These are phyloP conservation scores for Steinernema carpocapsae DNA, from an alignment of 2,888 invertebrate genomes.

Conservation along the genomic window DNA sequence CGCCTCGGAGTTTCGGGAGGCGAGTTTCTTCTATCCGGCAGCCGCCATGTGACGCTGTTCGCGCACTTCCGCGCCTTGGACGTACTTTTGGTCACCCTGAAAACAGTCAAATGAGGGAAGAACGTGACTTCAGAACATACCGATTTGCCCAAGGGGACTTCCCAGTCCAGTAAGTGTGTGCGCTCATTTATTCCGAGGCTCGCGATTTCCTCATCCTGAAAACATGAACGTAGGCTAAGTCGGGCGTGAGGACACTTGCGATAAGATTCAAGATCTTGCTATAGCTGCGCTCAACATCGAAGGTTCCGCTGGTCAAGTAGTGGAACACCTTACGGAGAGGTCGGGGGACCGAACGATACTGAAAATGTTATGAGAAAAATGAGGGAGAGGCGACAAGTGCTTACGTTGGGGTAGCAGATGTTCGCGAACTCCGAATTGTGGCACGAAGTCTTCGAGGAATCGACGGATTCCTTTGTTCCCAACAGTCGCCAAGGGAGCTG, in stretches of 20 bases:
- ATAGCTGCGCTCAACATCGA: background rate
- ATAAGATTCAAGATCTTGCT: background rate
- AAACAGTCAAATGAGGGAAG: too few species aligned
- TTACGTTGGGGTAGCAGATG: constrained; percentile 4
- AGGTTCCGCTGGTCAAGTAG: background rate
- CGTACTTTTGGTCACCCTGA: too few species aligned
- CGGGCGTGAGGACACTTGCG: background rate
- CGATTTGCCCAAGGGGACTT: background rate
- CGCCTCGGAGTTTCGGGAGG: too few species aligned
- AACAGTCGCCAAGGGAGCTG: background rate
- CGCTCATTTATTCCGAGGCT: background rate
- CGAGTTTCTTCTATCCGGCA: too few species aligned
- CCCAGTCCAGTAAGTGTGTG: background rate
- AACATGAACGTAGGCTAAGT: background rate
- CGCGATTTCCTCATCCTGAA: constrained; percentile 2
- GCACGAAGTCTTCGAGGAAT: constrained; percentile 18
- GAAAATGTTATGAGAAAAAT: background rate
- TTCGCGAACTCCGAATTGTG: constrained; percentile 12
- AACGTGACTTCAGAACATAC: too few species aligned
- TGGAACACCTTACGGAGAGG: background rate
- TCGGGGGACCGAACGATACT: background rate
- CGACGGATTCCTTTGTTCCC: background rate
- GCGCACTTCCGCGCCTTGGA: too few species aligned
- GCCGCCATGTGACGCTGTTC: too few species aligned
- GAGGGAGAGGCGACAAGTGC: background rate